phyloP scores from a whole-genome alignment of 2,888 invertebrate genomes.

The Brachypalpus laphriformis region DNA sequence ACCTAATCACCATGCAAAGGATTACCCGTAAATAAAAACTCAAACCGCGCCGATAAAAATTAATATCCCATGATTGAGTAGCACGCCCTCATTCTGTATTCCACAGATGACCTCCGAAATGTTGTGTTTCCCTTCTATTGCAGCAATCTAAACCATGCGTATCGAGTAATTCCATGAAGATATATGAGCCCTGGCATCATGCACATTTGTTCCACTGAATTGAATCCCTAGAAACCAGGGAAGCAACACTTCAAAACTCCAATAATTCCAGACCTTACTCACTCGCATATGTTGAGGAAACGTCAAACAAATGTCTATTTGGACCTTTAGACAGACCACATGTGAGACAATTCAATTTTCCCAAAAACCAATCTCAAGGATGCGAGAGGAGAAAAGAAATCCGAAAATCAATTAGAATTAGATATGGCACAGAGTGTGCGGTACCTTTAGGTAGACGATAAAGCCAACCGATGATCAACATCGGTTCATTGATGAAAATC shows the following conservation, averaged over 20 bases:
- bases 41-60: constrained; percentile 41
- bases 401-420: constrained; percentile 67
- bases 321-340: constrained; percentile 45
- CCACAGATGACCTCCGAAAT: constrained; percentile 61
- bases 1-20: constrained; percentile 51
- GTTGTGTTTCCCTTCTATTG: constrained; percentile 12
- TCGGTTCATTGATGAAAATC: constrained; percentile 31
- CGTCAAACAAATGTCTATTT: constrained; percentile 63
- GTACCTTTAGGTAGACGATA: constrained; percentile 22
- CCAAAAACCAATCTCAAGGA: constrained; percentile 36
- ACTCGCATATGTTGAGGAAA: constrained; percentile 68
- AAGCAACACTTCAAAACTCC: not conserved
- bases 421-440: constrained; percentile 56
- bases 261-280: constrained; percentile 43
- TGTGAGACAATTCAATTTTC: constrained; percentile 62
- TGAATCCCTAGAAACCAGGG: constrained; percentile 28
- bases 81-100: constrained; percentile 68
- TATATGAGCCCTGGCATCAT: constrained; percentile 46
- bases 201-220: constrained; percentile 62
- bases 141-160: constrained; percentile 58
- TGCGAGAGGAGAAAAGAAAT: not conserved
- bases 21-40: constrained; percentile 39
- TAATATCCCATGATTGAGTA: constrained; percentile 47
- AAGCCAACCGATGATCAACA: constrained; percentile 1
- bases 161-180: constrained; percentile 58